phyloP scores from a whole-genome alignment of 2,888 invertebrate species.

The Phyllotreta cruciferae region DNA sequence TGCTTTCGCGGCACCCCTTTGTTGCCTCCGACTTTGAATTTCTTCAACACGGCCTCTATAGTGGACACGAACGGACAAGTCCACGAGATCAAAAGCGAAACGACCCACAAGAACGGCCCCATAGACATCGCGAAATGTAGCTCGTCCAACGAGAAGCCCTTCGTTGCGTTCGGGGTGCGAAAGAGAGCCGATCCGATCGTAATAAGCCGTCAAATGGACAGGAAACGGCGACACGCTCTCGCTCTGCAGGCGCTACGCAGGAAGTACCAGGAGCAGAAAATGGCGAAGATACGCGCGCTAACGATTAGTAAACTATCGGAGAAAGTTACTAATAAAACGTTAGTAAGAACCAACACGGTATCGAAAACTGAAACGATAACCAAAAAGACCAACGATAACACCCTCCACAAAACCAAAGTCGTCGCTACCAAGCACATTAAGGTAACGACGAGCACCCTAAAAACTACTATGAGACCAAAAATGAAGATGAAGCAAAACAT shows the following conservation, averaged over 20 bases:
- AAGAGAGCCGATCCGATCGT: slow-evolving; percentile 64
- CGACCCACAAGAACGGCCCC: slow-evolving; percentile 54
- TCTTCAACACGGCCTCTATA: slow-evolving; percentile 66
- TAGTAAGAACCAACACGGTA: slow-evolving; percentile 63
- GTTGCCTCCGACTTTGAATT: slow-evolving; percentile 75
- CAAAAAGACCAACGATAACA: slow-evolving; percentile 52
- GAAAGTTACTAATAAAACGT: slow-evolving; percentile 56
- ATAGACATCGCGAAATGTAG: slow-evolving; percentile 53
- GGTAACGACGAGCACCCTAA: slow-evolving; percentile 56
- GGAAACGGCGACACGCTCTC: slow-evolving; percentile 58
- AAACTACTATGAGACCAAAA: slow-evolving; percentile 50
- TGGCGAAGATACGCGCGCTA: slow-evolving; percentile 64
- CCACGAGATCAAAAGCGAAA: slow-evolving; percentile 54
- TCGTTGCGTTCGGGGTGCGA: slow-evolving; percentile 65
- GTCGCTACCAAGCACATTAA: slow-evolving; percentile 57
- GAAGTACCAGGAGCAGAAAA: slow-evolving; percentile 68
- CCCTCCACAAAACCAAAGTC: slow-evolving; percentile 55
- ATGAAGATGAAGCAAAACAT: slow-evolving; percentile 51
- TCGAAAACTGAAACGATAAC: slow-evolving; percentile 57
- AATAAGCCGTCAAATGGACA: slow-evolving; percentile 59
- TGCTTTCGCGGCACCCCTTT: slow-evolving; percentile 81
- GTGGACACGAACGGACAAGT: slow-evolving; percentile 56
- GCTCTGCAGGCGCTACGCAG: slow-evolving; percentile 66
- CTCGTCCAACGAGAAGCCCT: slow-evolving; percentile 55
- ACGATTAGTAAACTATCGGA: slow-evolving; percentile 60